Base-by-base conservation (phyloP, 2,797 vertebrate species). In the Leptoclinus maculatus region DNA sequence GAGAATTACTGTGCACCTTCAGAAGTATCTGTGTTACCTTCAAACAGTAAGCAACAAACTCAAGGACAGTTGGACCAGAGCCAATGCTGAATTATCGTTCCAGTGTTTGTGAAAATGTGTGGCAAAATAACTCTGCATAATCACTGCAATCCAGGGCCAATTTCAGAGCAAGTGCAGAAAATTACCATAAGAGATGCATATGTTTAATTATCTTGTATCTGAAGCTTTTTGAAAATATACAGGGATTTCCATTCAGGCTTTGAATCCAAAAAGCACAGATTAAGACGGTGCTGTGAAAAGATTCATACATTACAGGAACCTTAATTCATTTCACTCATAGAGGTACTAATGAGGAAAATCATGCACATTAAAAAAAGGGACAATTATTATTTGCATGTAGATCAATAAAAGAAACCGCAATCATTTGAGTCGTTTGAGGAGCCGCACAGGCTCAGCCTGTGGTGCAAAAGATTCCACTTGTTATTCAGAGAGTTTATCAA, bases 271-370 rank as follows among this genome's bases (percentile, higher is more conserved):
- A 62, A 53, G 17, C 53, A 27, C 0, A 3, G 67, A 74, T 80
- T 76, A 62, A 66, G 29, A 64, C 10, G 1, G 8, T 17, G 53
- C 54, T 36, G 66, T 39, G 53, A 38, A 58, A 74, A 72, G 68
- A 66, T 74, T 75, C 59, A 70, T 23, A 45, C 64, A 79, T 66
- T 71, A 66, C 14, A 66, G n/a, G 45, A 45, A 58, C 66, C 36
- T n/a, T 72, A 77, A 87, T 89, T 84, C 63, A 16, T 78, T 76
- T 72, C 43, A 69, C 49, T 77, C 32, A 66, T 23, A 60, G 53
- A 76, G 67, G 45, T 47, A 34, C 53, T 79, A 77, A 87, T 78
- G 77, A 81, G 75, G 74, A 76, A 81, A 79, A 74, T 17, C 56
- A 16, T 25, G 29, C 54, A 70, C 7, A 38, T 79, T 63, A 64